phyloP scores from a whole-genome alignment of 2,888 invertebrate species.

The Baccha elongata region DNA sequence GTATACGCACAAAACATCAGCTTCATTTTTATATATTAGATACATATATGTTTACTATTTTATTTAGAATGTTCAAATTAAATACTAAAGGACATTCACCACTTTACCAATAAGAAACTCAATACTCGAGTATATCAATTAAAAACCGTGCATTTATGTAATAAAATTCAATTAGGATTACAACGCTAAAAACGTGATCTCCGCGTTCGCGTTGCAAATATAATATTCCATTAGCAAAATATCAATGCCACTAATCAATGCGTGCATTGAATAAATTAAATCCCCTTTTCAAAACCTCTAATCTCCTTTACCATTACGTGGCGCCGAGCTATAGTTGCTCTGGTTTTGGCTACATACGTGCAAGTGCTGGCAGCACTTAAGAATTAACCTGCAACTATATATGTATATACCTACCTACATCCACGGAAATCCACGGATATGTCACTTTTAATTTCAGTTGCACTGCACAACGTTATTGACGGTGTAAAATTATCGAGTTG shows the following conservation, averaged over 20 bases:
- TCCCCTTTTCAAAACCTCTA: slow-evolving; percentile 48
- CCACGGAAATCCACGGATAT: slow-evolving; percentile 49
- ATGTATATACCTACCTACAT: too few relatives aligned
- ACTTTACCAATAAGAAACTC: too few relatives aligned
- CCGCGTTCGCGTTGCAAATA: slow-evolving; percentile 53
- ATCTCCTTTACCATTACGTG: slow-evolving; percentile 53
- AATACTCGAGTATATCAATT: slow-evolving; percentile 25
- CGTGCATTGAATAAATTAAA: slow-evolving; percentile 70
- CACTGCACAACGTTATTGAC: slow-evolving; percentile 34
- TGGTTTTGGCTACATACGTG: slow-evolving; percentile 12
- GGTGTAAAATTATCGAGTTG: slow-evolving; percentile 70
- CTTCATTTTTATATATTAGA: too few relatives aligned
- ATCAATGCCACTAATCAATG: slow-evolving; percentile 69
- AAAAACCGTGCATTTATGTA: slow-evolving; percentile 47
- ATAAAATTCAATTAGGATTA: slow-evolving; percentile 71
- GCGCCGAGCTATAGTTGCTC: not conserved
- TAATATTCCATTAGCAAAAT: slow-evolving; percentile 72
- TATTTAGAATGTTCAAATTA: too few relatives aligned
- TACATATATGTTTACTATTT: too few relatives aligned
- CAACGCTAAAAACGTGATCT: slow-evolving; percentile 61
- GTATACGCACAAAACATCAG: too few relatives aligned
- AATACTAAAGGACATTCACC: too few relatives aligned
- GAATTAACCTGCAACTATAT: not conserved
- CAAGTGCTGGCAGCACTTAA: slow-evolving; percentile 16
- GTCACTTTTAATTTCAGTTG: slow-evolving; percentile 67